phyloP scores from a whole-genome alignment of 2,888 invertebrate genomes.

The Xylocampa areola region DNA sequence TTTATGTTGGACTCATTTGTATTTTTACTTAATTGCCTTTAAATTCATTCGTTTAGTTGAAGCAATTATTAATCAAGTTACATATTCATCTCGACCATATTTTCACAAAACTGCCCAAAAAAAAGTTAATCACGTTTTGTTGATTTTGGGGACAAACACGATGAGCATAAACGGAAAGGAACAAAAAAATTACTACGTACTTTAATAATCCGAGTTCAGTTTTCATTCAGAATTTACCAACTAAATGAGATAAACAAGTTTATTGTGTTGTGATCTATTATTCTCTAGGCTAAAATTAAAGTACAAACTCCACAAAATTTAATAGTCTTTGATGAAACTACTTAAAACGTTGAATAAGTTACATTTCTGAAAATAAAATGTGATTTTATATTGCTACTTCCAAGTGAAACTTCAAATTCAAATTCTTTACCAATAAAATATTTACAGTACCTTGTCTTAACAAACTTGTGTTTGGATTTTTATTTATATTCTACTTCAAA shows the following conservation, averaged over 20 bases:
- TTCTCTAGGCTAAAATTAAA: conserved; percentile 7
- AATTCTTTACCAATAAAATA: too few relatives aligned
- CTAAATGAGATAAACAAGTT: conserved; percentile 7
- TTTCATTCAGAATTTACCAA: conserved; percentile 1
- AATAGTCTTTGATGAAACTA: conserved; percentile 28
- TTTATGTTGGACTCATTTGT: background rate
- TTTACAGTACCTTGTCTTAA: too few relatives aligned
- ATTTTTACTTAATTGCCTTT: background rate
- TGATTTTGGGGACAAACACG: too few relatives aligned
- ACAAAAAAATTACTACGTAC: background rate
- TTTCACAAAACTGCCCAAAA: too few relatives aligned
- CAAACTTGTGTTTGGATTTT: too few relatives aligned
- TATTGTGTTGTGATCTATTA: conserved; percentile 16
- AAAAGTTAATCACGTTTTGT: too few relatives aligned
- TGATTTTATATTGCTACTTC: too few relatives aligned
- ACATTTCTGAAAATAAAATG: too few relatives aligned
- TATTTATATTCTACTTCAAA: too few relatives aligned
- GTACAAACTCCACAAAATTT: conserved; percentile 34
- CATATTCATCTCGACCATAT: too few relatives aligned
- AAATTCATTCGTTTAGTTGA: background rate
- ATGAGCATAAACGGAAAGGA: background rate
- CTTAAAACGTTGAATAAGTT: too few relatives aligned
- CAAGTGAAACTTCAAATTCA: too few relatives aligned
- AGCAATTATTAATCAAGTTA: background rate
- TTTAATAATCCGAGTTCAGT: background rate